A percentile compares a stretch with the other conserved stretches of the same genome.
phyloP scores from a whole-genome alignment of 2,797 vertebrate genomes.

The Erethizon dorsatum region DNA sequence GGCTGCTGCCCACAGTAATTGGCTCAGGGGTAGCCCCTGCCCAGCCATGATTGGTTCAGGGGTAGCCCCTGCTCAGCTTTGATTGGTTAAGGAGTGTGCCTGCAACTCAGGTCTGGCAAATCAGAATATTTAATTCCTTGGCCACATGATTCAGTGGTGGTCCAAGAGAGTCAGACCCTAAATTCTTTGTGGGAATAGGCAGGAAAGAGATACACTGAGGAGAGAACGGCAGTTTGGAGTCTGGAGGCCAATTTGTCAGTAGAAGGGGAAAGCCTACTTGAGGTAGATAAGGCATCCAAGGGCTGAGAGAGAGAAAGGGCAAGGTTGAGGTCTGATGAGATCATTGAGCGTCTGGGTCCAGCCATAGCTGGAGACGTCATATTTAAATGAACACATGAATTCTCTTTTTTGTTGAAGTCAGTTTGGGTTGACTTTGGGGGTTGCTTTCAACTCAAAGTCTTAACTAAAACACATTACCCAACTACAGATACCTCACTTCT shows the following conservation, averaged over 20 bases:
- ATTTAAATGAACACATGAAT: not conserved
- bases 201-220: not conserved
- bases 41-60: not conserved
- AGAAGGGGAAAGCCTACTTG: not conserved
- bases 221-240: not conserved
- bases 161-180: not conserved
- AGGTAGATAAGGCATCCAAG: not conserved
- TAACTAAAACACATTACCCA: not conserved
- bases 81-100: not conserved
- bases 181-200: not conserved
- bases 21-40: not conserved
- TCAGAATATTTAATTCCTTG: not conserved
- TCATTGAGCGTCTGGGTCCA: not conserved
- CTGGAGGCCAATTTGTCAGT: not conserved
- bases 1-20: not conserved
- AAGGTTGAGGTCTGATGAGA: not conserved
- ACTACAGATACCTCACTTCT: rapidly evolving
- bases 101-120: not conserved
- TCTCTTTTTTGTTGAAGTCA: not conserved
- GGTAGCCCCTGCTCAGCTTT: too few relatives aligned
- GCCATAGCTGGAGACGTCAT: not conserved
- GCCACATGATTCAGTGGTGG: not conserved
- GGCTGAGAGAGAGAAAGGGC: not conserved
- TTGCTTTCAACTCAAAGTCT: not conserved
- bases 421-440: not conserved